A percentile compares a stretch with the other conserved stretches of the same genome.
Evolutionary conservation across 35 echinoderm and acorn worm species (phyloP).

Genomic region (Strongylocentrotus purpuratus): DNA sequence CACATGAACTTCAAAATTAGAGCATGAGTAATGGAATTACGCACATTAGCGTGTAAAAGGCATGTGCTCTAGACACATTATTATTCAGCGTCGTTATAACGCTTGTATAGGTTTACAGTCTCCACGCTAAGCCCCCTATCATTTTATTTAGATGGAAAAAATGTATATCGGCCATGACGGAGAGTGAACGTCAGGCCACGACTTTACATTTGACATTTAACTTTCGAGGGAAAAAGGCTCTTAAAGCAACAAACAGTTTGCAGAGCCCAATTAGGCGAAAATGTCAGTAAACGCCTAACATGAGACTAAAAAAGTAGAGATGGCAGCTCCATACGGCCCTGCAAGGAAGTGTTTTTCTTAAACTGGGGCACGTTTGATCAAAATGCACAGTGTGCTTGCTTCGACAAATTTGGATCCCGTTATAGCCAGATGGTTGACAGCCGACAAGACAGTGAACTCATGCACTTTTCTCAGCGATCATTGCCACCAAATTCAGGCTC

Average conservation of each 20-base stretch:
- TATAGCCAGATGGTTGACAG: conserved; percentile 48
- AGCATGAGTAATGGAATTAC: conserved; percentile 50
- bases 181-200: neutral
- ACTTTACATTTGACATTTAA: neutral
- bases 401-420: conserved; percentile 54
- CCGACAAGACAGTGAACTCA: conserved; percentile 47
- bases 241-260: conserved; percentile 3
- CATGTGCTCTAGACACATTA: conserved; percentile 37
- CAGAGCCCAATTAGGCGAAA: neutral
- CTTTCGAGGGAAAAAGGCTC: neutral
- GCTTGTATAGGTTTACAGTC: neutral
- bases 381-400: conserved; percentile 47
- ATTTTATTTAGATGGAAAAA: neutral
- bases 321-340: neutral
- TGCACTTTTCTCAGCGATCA: conserved; percentile 45
- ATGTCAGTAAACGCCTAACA: conserved; percentile 28
- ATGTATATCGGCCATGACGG: neutral
- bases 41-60: conserved; percentile 50
- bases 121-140: neutral
- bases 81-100: conserved; percentile 34
- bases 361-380: conserved; percentile 47
- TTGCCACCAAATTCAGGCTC: conserved; percentile 50
- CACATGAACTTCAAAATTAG: conserved; percentile 32
- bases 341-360: conserved; percentile 16
- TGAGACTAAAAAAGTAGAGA: conserved; percentile 25